A percentile compares a stretch with the other conserved stretches of the same genome.
Conservation (phyloP, 2,113 vertebrate species). For the Todiramphus saurophagus region DNA sequence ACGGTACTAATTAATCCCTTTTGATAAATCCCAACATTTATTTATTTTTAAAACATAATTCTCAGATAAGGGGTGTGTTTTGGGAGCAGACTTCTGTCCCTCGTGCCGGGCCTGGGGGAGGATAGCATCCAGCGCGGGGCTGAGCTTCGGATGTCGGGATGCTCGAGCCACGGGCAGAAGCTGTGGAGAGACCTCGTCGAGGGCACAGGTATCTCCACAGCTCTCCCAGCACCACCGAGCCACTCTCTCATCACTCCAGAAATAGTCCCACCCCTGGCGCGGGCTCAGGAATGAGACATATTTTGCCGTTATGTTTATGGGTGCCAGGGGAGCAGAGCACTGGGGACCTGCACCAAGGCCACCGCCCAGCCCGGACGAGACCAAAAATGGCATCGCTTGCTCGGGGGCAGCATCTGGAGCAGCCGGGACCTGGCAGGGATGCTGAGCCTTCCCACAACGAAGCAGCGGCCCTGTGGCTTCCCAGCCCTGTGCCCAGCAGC, state of each 20-base stretch:
- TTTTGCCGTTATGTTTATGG: background rate
- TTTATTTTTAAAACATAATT: background rate
- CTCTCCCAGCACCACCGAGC: fast-evolving
- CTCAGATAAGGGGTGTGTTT: background rate
- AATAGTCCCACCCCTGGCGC: background rate
- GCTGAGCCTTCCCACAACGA: background rate
- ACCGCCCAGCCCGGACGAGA: fast-evolving
- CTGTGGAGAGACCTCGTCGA: fast-evolving
- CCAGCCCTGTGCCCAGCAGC: background rate
- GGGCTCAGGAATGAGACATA: background rate
- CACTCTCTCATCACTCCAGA: background rate
- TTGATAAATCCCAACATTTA: background rate
- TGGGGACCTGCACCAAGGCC: background rate
- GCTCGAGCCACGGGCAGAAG: background rate
- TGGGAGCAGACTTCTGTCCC: background rate
- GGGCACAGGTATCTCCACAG: background rate
- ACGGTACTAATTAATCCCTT: background rate
- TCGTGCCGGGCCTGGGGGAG: fast-evolving
- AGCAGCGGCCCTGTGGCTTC: background rate
- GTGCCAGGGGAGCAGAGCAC: background rate
- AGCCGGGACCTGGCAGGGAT: background rate
- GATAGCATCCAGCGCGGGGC: fast-evolving
- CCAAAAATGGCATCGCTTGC: background rate
- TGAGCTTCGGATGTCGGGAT: background rate
- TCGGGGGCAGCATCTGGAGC: background rate